Conservation (phyloP, 2,888 invertebrate species). For the Mythimna ferrago region DNA sequence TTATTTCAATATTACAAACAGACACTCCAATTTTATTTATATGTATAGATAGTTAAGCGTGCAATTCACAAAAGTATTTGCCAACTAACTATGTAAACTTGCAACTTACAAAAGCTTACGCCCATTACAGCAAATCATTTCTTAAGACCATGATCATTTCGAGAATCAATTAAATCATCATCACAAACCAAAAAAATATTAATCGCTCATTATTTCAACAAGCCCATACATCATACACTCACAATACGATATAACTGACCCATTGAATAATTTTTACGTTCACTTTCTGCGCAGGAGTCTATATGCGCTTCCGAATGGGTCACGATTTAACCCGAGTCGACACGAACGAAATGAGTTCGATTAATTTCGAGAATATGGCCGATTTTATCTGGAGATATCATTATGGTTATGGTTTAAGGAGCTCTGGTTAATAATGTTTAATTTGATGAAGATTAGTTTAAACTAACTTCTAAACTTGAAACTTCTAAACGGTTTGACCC, state of each 20-base stretch:
- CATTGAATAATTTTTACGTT: conserved; percentile 58
- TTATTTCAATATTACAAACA: too few relatives aligned
- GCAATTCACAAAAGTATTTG: not conserved
- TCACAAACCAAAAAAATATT: not conserved
- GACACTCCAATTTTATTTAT: too few relatives aligned
- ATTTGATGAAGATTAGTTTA: conserved; percentile 3
- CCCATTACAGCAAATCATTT: not conserved
- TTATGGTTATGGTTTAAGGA: conserved; percentile 12
- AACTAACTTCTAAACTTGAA: too few relatives aligned
- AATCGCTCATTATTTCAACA: conserved; percentile 26
- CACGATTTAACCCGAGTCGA: conserved; percentile 53
- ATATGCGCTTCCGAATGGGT: conserved; percentile 42
- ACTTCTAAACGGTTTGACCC: conserved; percentile 15
- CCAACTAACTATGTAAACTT: not conserved
- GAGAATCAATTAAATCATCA: conserved; percentile 3
- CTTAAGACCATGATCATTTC: not conserved
- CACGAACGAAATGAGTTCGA: conserved; percentile 54
- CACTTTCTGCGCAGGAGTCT: conserved; percentile 59
- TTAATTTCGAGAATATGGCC: conserved; percentile 54
- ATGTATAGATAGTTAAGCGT: too few relatives aligned
- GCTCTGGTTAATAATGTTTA: conserved; percentile 2
- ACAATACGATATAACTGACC: conserved; percentile 40
- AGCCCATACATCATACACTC: conserved; percentile 39
- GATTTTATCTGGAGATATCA: conserved; percentile 35
- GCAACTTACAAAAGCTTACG: not conserved